Percentiles rank a stretch among this genome's conserved stretches.
phyloP scores from a whole-genome alignment of 2,797 vertebrate genomes.

The Dendrocincla fuliginosa region DNA sequence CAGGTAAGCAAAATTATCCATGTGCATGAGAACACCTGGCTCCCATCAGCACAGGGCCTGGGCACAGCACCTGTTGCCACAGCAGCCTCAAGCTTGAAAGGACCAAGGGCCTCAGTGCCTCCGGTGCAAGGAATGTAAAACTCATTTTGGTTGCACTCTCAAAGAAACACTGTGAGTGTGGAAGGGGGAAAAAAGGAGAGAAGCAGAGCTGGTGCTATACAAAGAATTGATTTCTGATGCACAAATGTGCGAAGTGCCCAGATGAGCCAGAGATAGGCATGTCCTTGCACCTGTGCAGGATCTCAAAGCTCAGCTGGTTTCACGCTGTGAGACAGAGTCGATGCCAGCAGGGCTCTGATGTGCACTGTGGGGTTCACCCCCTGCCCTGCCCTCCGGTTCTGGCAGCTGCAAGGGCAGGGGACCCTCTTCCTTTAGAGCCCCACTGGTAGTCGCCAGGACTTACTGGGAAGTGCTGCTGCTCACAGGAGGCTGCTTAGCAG shows the following conservation, averaged over 20 bases:
- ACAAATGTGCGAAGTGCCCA: not conserved
- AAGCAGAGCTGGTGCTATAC: not conserved
- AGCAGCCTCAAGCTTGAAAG: not conserved
- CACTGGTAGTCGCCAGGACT: not conserved
- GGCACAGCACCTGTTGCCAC: not conserved
- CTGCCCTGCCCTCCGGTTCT: not conserved
- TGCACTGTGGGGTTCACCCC: accelerated
- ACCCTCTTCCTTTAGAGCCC: accelerated
- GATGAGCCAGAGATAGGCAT: not conserved
- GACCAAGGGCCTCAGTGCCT: not conserved
- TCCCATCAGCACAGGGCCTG: not conserved
- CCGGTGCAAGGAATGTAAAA: not conserved
- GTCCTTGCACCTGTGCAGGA: not conserved
- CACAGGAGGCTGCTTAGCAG: accelerated
- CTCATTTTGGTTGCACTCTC: not conserved
- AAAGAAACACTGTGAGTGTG: not conserved
- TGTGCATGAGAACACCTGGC: not conserved
- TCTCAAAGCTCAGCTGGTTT: not conserved
- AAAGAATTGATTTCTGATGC: not conserved
- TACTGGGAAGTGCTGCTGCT: not conserved
- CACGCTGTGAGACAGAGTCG: accelerated
- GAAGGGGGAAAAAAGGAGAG: not conserved
- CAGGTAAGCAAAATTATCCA: not conserved
- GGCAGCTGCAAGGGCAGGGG: not conserved
- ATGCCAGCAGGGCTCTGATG: not conserved